phyloP scores from a whole-genome alignment of 2,113 vertebrate genomes.

The Siniperca chuatsi region DNA sequence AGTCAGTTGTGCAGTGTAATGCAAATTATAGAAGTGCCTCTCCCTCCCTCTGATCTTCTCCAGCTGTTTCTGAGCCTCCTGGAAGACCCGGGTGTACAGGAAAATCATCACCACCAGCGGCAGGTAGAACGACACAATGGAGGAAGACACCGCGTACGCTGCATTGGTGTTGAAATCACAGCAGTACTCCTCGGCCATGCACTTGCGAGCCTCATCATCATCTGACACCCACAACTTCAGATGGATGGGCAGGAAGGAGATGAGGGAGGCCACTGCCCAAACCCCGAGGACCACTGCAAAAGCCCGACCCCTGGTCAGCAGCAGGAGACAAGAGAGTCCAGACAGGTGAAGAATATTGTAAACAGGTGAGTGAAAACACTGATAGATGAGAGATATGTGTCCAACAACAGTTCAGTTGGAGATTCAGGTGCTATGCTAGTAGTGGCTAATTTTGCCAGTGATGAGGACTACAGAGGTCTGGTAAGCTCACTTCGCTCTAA shows the following conservation, averaged over 20 bases:
- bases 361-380: background rate
- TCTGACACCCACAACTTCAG: conserved; percentile 90
- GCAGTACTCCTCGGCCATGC: conserved; percentile 84
- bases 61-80: conserved; percentile 93
- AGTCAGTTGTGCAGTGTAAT: conserved; percentile 71
- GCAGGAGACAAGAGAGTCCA: conserved; percentile 6
- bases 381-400: background rate
- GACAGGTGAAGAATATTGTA: background rate
- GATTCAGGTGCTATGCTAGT: no score
- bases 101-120: conserved; percentile 96
- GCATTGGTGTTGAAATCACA: conserved; percentile 95
- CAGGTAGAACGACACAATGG: conserved; percentile 96
- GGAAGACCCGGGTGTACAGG: conserved; percentile 93
- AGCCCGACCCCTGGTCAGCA: conserved; percentile 76
- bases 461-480: no score
- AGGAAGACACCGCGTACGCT: conserved; percentile 92
- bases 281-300: conserved; percentile 89
- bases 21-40: conserved; percentile 87
- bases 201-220: conserved; percentile 61
- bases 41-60: conserved; percentile 92
- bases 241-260: conserved; percentile 96
- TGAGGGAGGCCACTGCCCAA: conserved; percentile 93
- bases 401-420: no score
- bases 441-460: no score
- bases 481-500: no score